A percentile compares a stretch with the other conserved stretches of the same genome.
phyloP scores from a whole-genome alignment of 2,113 vertebrate species.

The Apaloderma vittatum region DNA sequence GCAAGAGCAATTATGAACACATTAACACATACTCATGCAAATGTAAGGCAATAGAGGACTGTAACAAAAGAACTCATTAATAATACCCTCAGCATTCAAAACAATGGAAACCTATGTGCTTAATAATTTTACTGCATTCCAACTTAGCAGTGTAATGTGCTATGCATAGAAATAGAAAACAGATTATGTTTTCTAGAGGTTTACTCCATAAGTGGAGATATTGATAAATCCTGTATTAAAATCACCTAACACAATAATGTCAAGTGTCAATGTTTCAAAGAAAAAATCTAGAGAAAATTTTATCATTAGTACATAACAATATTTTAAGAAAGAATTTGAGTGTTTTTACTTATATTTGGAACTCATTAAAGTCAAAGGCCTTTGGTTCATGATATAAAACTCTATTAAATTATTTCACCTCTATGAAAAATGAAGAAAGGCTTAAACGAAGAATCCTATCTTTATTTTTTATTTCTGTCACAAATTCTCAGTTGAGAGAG shows the following conservation, averaged over 20 bases:
- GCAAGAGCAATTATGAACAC: conserved; percentile 1
- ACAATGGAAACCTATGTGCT: background rate
- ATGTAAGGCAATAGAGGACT: background rate
- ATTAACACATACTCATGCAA: background rate
- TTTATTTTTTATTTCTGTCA: background rate
- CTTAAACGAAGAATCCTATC: background rate
- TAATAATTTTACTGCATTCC: background rate
- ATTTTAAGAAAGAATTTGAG: background rate
- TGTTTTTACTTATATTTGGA: background rate
- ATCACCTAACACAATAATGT: background rate
- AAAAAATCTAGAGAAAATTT: background rate
- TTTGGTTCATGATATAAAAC: background rate
- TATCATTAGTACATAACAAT: background rate
- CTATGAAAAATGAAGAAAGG: background rate
- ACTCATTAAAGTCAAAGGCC: background rate
- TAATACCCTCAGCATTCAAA: conserved; percentile 7
- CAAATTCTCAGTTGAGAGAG: background rate
- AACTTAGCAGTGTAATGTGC: background rate
- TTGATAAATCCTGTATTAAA: background rate
- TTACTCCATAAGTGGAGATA: background rate
- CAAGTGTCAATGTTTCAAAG: background rate
- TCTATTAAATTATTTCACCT: background rate
- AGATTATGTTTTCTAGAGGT: background rate
- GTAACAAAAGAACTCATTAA: conserved; percentile 11
- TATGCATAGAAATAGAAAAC: background rate